Conservation (phyloP, 2,113 vertebrate genomes). For the Campylomormyrus numenius region DNA sequence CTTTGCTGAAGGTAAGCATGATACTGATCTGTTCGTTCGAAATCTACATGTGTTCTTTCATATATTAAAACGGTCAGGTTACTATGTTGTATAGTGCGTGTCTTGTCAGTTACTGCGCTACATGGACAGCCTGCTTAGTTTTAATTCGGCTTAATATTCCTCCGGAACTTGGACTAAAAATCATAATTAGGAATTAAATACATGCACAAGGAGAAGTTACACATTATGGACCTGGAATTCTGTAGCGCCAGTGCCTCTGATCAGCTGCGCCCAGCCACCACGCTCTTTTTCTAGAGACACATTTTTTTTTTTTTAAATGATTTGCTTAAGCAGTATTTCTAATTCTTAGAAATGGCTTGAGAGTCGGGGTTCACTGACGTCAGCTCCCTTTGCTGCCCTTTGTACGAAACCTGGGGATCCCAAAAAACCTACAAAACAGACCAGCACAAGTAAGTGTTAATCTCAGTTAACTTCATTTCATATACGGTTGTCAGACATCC, state of each 20-base stretch:
- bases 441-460: conserved; percentile 38
- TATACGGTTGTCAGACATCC: background rate
- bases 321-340: background rate
- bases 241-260: background rate
- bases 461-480: background rate
- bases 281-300: background rate
- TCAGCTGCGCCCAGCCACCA: background rate
- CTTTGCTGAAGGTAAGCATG: background rate
- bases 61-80: background rate
- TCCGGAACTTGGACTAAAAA: background rate
- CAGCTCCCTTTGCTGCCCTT: conserved; percentile 36
- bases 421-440: conserved; percentile 45
- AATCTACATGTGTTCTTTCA: background rate
- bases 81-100: background rate
- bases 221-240: background rate
- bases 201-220: background rate
- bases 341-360: conserved; percentile 44
- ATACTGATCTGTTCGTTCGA: background rate
- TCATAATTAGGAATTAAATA: background rate
- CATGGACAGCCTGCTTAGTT: background rate
- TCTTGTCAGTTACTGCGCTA: background rate
- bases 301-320: background rate
- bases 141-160: background rate
- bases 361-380: conserved; percentile 34
- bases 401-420: conserved; percentile 51